Percentiles rank a stretch among this genome's conserved stretches.
phyloP scores from a whole-genome alignment of 2,797 vertebrate genomes.

The Manis crassicaudata region DNA sequence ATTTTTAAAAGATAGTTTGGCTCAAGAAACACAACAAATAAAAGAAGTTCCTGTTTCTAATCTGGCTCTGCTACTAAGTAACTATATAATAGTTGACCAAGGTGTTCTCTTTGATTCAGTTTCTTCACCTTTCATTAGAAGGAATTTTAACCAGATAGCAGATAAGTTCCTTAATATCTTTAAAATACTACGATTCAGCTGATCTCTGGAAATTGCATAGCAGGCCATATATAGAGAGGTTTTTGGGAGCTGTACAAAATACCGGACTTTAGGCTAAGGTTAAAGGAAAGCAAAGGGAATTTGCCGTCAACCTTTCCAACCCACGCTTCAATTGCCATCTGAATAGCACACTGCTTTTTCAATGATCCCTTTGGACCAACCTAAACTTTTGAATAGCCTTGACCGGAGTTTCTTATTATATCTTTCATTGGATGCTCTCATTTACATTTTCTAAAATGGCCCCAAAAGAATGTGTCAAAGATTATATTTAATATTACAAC shows the following conservation, averaged over 20 bases:
- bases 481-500: constrained; percentile 47
- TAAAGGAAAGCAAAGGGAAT: not conserved
- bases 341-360: not conserved
- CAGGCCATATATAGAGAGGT: not conserved
- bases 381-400: constrained; percentile 32
- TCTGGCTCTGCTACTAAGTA: not conserved
- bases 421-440: constrained; percentile 31
- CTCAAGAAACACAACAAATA: not conserved
- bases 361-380: not conserved
- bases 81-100: not conserved
- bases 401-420: constrained; percentile 42
- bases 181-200: not conserved
- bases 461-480: constrained; percentile 50
- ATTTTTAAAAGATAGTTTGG: not conserved
- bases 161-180: not conserved
- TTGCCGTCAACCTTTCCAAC: not conserved
- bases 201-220: not conserved
- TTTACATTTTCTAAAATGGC: constrained; percentile 36
- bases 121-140: constrained; percentile 35
- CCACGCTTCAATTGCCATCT: rapidly evolving
- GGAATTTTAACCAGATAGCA: not conserved
- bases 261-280: not conserved
- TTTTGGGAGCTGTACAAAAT: not conserved
- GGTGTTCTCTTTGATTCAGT: not conserved
- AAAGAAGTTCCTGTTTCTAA: not conserved